Evolutionary conservation across 2,888 invertebrate species (phyloP).

Genomic region (Nephrocerus scutellatus): DNA sequence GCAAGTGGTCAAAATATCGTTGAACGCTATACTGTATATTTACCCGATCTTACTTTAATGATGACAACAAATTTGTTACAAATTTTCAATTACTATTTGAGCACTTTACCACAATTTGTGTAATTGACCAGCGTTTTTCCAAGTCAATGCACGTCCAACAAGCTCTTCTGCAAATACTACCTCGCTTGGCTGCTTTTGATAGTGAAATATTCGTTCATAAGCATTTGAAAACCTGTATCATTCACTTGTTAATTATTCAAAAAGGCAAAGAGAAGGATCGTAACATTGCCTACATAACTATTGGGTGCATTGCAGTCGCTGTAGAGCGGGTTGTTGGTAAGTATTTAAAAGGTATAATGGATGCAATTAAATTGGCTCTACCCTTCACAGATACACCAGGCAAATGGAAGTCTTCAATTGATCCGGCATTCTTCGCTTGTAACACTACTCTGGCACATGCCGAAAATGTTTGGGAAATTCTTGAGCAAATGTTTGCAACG

Average conservation of each 20-base stretch:
- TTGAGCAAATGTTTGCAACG: slow-evolving; percentile 88
- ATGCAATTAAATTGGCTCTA: slow-evolving; percentile 66
- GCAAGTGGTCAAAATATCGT: no score
- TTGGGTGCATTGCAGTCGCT: slow-evolving; percentile 86
- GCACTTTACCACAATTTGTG: slow-evolving; percentile 75
- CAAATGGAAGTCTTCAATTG: slow-evolving; percentile 67
- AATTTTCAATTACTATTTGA: slow-evolving; percentile 71
- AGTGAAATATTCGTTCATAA: slow-evolving; percentile 69
- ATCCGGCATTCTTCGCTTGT: slow-evolving; percentile 89
- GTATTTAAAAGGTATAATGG: slow-evolving; percentile 79
- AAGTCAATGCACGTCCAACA: slow-evolving; percentile 79
- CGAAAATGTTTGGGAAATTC: slow-evolving; percentile 70
- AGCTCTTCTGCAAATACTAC: slow-evolving; percentile 76
- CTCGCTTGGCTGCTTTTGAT: slow-evolving; percentile 89
- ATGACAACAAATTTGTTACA: no score
- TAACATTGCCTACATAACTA: slow-evolving; percentile 79
- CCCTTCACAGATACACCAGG: slow-evolving; percentile 71
- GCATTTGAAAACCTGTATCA: slow-evolving; percentile 68
- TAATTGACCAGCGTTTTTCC: slow-evolving; percentile 69
- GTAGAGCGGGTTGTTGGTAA: slow-evolving; percentile 73
- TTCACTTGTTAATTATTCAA: slow-evolving; percentile 68
- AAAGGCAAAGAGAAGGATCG: slow-evolving; percentile 78
- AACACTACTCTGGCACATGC: slow-evolving; percentile 86
- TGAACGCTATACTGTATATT: no score
- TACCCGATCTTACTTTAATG: no score